These are phyloP conservation scores for Strigamia maritima DNA, from an alignment of 2,888 invertebrate genomes.

Conservation along the genomic window DNA sequence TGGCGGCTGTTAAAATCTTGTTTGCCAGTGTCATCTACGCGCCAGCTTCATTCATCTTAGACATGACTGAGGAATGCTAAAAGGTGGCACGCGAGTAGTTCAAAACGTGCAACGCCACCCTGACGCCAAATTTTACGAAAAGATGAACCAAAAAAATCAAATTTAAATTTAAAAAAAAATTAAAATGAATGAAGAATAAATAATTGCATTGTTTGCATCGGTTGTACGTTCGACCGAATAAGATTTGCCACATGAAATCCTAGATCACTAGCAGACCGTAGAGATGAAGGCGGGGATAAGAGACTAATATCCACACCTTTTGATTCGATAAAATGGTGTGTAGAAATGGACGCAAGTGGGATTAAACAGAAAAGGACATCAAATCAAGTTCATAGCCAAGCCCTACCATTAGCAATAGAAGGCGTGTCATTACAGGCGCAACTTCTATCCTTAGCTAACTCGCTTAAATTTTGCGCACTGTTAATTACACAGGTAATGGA, in stretches of 20 bases:
- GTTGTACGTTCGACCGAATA: background rate
- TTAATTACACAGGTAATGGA: conserved; percentile 25
- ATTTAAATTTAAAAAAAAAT: background rate
- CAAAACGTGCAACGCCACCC: background rate
- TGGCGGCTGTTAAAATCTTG: conserved; percentile 30
- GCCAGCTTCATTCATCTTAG: conserved; percentile 32
- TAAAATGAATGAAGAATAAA: background rate
- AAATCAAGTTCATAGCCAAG: background rate
- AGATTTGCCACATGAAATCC: conserved; percentile 19
- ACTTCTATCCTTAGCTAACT: conserved; percentile 31
- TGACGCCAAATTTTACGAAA: background rate
- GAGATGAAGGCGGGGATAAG: conserved; percentile 19
- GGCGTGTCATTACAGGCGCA: conserved; percentile 12
- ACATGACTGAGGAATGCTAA: conserved; percentile 5
- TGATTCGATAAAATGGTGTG: conserved; percentile 10
- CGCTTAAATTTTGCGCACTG: conserved; percentile 22
- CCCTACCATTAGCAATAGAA: conserved; percentile 23
- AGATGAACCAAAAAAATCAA: background rate
- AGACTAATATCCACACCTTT: conserved; percentile 27
- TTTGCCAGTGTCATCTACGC: conserved; percentile 27
- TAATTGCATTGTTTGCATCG: background rate
- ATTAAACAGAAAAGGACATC: conserved; percentile 5
- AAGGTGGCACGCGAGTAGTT: conserved; percentile 1
- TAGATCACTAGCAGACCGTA: conserved; percentile 6
- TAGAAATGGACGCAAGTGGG: background rate